Evolutionary conservation across 2,888 invertebrate genomes (phyloP), one percentile per base, ranked within the genome.

Genomic region (Drosophila buzzatii): DNA sequence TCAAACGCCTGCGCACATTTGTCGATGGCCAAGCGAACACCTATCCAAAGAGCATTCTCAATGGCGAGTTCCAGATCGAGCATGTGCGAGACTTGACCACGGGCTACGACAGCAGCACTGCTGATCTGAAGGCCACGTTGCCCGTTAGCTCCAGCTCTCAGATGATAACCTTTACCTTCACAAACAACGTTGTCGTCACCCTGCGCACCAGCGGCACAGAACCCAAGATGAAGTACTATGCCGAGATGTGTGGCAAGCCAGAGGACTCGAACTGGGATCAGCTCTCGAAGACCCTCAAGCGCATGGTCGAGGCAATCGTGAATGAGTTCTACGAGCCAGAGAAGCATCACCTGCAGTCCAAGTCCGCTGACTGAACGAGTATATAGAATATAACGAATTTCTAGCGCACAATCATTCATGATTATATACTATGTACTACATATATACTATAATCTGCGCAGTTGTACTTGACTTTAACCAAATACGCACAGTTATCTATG

Each of bases 161-260:
- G 93, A 99, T 99, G 99, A 96, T 99, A 60, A 98, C 98, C 12
- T 98, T 99, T 93, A 95, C 95, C 10, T 98, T 99, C 93, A 94
- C 94, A 60, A 97, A 97, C 93, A 98, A 98, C 0, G 94, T 98
- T 75, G 95, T 96, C 10, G 95, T 97, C 2, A 99, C 98, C 0
- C 93, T 99, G 39, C 95, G 99, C 77, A 98, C 99, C 1, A 99
- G 99, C 92, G 99, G 99, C 52, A 99, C 99, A 0, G 99, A 99
- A 93, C 99, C 99, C 47, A 99, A 99, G 93, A 95, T 99, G 87
- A 99, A 99, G 94, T 99, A 99, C 93, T 99, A 99, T 93, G 97
- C 98, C 0, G 99, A 99, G 93, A 94, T 98, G 65, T 96, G 97
- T 79, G 96, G 96, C 69, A 92, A 94, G 51, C 96, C 96, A 16